phyloP scores from a whole-genome alignment of 2,888 invertebrate genomes.

The Charanyca ferruginea region DNA sequence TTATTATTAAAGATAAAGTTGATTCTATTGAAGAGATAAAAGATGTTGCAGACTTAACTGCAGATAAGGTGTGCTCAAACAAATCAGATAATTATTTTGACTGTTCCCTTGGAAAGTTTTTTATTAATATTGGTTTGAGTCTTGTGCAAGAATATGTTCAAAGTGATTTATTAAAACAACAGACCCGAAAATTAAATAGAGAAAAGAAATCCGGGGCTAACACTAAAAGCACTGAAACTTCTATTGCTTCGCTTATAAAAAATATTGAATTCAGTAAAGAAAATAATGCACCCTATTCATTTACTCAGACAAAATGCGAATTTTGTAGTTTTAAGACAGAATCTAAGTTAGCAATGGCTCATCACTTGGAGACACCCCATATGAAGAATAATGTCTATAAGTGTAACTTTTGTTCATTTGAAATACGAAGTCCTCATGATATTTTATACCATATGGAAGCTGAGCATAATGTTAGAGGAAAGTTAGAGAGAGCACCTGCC shows the following conservation, averaged over 20 bases:
- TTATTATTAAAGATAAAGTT: conserved; percentile 90
- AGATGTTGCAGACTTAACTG: conserved; percentile 81
- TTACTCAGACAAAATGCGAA: conserved; percentile 95
- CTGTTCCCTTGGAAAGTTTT: conserved; percentile 96
- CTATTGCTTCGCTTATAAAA: conserved; percentile 95
- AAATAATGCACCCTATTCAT: conserved; percentile 95
- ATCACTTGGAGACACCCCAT: conserved; percentile 97
- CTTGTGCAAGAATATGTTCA: conserved; percentile 98
- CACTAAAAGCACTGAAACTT: conserved; percentile 93
- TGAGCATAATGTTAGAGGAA: conserved; percentile 96
- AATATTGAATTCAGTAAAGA: conserved; percentile 96
- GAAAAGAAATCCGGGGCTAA: conserved; percentile 92
- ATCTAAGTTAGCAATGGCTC: conserved; percentile 95
- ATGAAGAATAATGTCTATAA: conserved; percentile 96
- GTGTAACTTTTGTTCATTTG: conserved; percentile 96
- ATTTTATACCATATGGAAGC: conserved; percentile 98
- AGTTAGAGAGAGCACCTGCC: conserved; percentile 95
- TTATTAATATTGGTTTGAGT: conserved; percentile 97
- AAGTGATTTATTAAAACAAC: conserved; percentile 96
- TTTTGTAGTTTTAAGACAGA: conserved; percentile 97
- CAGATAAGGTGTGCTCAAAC: conserved; percentile 76
- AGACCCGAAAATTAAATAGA: conserved; percentile 95
- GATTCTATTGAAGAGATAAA: conserved; percentile 89
- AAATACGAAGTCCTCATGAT: conserved; percentile 96
- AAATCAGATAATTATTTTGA: conserved; percentile 95